phyloP scores from a whole-genome alignment of 2,888 invertebrate genomes.

The Synergus gifuensis region DNA sequence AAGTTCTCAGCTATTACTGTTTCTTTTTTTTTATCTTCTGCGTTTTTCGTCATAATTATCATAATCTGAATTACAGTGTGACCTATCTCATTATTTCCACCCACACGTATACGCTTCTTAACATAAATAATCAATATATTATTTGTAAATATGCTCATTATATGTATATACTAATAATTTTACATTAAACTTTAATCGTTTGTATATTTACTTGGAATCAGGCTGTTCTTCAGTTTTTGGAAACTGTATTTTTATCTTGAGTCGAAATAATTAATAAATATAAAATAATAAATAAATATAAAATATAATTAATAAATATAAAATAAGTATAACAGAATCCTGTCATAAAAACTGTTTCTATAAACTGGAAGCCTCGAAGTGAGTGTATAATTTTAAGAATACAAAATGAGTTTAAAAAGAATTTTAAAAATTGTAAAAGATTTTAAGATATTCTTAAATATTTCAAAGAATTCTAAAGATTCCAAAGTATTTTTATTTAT shows the following conservation, averaged over 20 bases:
- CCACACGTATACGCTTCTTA: slow-evolving; percentile 33
- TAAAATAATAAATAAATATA: too few relatives aligned
- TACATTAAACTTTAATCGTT: background rate
- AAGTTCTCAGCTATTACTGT: background rate
- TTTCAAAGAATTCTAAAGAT: too few relatives aligned
- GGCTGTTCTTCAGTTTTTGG: background rate
- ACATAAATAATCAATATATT: slow-evolving; percentile 46
- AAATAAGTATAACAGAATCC: too few relatives aligned
- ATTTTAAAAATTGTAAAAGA: too few relatives aligned
- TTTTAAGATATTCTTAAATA: too few relatives aligned
- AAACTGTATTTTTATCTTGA: background rate
- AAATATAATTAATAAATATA: too few relatives aligned
- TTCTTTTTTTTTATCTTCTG: background rate
- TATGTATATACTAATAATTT: background rate
- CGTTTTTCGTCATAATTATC: background rate
- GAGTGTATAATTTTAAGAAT: too few relatives aligned
- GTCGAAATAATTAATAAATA: background rate
- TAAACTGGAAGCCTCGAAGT: too few relatives aligned
- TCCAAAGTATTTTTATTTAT: too few relatives aligned
- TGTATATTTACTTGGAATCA: background rate
- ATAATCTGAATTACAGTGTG: background rate
- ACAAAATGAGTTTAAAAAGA: too few relatives aligned
- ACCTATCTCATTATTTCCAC: background rate
- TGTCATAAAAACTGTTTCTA: too few relatives aligned
- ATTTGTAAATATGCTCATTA: slow-evolving; percentile 46